Percentiles rank a stretch among this genome's conserved stretches.
phyloP scores from a whole-genome alignment of 37 sponge, comb jelly and placozoan species.

The Corticium candelabrum region DNA sequence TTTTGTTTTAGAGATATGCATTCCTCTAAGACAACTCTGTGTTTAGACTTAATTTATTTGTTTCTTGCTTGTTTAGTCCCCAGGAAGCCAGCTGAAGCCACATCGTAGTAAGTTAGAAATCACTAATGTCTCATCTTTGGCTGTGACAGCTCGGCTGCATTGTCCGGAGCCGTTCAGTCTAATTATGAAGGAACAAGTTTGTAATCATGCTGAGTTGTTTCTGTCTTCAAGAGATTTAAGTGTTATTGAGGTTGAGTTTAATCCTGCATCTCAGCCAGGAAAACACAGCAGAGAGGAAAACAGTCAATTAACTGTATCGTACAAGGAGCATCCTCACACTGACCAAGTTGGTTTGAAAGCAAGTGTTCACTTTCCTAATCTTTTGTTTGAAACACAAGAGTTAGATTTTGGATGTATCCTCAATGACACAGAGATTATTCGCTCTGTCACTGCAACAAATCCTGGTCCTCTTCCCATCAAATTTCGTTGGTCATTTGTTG shows the following conservation, averaged over 20 bases:
- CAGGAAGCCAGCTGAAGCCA: conserved; percentile 3
- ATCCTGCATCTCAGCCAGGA: conserved; percentile 68
- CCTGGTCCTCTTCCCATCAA: conserved; percentile 66
- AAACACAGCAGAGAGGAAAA: conserved; percentile 43
- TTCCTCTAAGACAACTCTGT: too few species aligned
- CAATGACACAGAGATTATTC: conserved; percentile 84
- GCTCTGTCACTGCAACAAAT: conserved; percentile 66
- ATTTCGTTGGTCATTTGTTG: conserved; percentile 82
- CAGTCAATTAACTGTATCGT: conserved; percentile 46
- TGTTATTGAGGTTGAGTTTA: conserved; percentile 50
- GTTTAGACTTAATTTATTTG: too few species aligned
- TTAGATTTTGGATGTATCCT: conserved; percentile 93
- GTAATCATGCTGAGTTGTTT: background rate
- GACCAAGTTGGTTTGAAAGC: conserved; percentile 61
- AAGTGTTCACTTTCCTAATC: conserved; percentile 87
- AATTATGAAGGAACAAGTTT: background rate
- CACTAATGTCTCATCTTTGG: conserved; percentile 33
- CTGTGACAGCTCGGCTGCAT: conserved; percentile 19
- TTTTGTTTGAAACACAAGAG: conserved; percentile 51
- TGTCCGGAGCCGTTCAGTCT: conserved; percentile 14
- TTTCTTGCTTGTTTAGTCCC: background rate
- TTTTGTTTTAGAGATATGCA: too few species aligned
- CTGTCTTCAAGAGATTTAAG: conserved; percentile 25
- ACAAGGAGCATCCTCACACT: conserved; percentile 84
- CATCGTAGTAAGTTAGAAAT: conserved; percentile 13